phyloP scores from a whole-genome alignment of 2,888 invertebrate species.

The Corythucha ciliata region DNA sequence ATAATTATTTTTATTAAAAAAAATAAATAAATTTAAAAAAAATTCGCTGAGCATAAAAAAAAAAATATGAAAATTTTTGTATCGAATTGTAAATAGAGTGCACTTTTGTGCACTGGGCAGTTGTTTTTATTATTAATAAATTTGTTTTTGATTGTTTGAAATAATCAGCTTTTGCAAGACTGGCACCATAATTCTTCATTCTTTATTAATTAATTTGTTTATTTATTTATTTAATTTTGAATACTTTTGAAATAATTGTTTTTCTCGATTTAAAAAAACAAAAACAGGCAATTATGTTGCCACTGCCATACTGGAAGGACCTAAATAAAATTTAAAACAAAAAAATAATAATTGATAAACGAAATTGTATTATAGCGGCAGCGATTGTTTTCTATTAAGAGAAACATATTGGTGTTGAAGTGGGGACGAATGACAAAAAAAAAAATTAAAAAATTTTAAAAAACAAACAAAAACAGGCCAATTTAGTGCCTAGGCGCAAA shows the following conservation, averaged over 20 bases:
- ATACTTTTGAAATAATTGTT: conserved; percentile 23
- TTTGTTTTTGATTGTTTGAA: conserved; percentile 18
- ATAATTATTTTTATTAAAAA: conserved; percentile 29
- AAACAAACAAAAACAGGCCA: conserved; percentile 20
- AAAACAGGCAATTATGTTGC: conserved; percentile 20
- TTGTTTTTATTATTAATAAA: conserved; percentile 23
- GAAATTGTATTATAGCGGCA: conserved; percentile 19
- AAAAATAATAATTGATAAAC: neutral
- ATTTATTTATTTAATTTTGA: conserved; percentile 24
- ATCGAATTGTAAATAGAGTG: conserved; percentile 30
- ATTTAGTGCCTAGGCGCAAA: conserved; percentile 24
- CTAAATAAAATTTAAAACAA: conserved; percentile 23
- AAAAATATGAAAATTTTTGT: conserved; percentile 31
- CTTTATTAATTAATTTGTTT: conserved; percentile 24
- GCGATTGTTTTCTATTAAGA: conserved; percentile 29
- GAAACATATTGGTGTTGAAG: too few species aligned
- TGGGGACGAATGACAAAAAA: conserved; percentile 9
- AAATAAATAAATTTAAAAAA: conserved; percentile 25
- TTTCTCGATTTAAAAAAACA: conserved; percentile 19
- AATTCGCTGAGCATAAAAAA: conserved; percentile 28
- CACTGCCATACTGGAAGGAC: conserved; percentile 33
- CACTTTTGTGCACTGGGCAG: conserved; percentile 27
- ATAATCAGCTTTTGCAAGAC: conserved; percentile 10
- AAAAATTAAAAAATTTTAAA: conserved; percentile 7
- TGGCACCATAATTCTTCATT: conserved; percentile 18